Conservation (phyloP, 2,888 invertebrate genomes). For the Melinopterus prodromus region DNA sequence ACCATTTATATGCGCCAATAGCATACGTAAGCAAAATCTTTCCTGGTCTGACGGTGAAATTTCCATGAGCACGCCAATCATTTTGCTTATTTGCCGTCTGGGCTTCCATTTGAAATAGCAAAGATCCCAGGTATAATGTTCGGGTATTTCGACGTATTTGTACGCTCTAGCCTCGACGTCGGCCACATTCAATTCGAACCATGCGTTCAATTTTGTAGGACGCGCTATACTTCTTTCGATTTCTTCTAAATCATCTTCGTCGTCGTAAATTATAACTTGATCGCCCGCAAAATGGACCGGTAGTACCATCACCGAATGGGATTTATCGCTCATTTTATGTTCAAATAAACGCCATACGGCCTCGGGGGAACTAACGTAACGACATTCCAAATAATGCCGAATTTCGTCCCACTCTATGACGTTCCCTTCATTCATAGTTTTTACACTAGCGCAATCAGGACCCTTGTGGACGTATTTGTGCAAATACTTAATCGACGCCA, state of each 20-base stretch:
- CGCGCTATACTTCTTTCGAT: conserved; percentile 37
- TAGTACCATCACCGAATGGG: conserved; percentile 39
- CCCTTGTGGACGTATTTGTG: conserved; percentile 44
- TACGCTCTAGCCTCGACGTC: conserved; percentile 39
- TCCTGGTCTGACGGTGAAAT: background rate
- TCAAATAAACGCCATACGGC: conserved; percentile 10
- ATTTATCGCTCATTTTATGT: conserved; percentile 9
- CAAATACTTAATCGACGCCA: conserved; percentile 48
- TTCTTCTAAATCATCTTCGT: conserved; percentile 34
- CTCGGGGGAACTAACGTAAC: conserved; percentile 20
- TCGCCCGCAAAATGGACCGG: conserved; percentile 52
- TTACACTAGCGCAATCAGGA: background rate
- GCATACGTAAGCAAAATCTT: no score
- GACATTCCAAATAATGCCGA: conserved; percentile 11
- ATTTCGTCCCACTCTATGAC: background rate
- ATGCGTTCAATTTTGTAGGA: conserved; percentile 39
- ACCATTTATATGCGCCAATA: no score
- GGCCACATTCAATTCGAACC: conserved; percentile 44
- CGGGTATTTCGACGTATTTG: conserved; percentile 45
- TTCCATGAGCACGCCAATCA: conserved; percentile 8
- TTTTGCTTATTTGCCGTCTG: conserved; percentile 6
- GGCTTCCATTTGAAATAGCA: background rate
- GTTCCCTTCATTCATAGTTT: background rate
- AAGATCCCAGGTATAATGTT: conserved; percentile 8
- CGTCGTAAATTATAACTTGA: conserved; percentile 30